Base-by-base conservation (phyloP, 2,113 vertebrate genomes). In the Dendrocopos noguchii region DNA sequence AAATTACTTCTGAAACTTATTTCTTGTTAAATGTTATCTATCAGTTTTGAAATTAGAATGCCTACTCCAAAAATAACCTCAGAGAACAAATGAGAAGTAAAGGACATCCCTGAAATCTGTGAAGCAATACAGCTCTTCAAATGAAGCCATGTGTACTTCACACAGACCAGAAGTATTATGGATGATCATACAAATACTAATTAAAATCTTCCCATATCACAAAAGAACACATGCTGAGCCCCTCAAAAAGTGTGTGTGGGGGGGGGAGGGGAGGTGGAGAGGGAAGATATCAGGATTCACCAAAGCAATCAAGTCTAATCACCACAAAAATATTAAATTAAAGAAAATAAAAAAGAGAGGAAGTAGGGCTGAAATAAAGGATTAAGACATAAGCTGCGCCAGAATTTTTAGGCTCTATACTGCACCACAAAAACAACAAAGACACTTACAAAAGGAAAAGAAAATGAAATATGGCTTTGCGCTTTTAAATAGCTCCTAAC, bases 171-270 rank as follows among this genome's bases (percentile, higher is more conserved):
- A 94, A 81, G 53, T 25, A 90, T 91, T 95, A 84, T 1, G 1
- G 65, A 80, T 90, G 90, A 93, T 90, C 80, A 66, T 21, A 56
- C 2, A 94, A 96, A 88, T 70, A 52, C 39, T 84, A 95, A 95
- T 95, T 94, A 94, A 94, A 96, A 92, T 79, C 82, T 78, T 88
- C n/a, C 57, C 76, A 3, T 95, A 96, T 96, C 91, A 91, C 91
- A 85, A 80, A 80, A 61, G 57, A 88, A 87, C 91, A 95, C 93
- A 80, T 80, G 93, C 84, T 94, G 90, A 72, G 76, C 76, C 50
- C 57, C 76, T 90, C 46, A 15, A 59, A 94, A 87, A 83, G 53
- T 39, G 36, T 36, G 36, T 36, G 36, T 4, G 39, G 36, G 34
- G 34, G 24, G 14, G 7, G 9, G 8, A 5, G 25, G 9, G 28